A percentile compares a stretch with the other conserved stretches of the same genome.
Conservation (phyloP, 2,113 vertebrate species). For the Carollia perspicillata region DNA sequence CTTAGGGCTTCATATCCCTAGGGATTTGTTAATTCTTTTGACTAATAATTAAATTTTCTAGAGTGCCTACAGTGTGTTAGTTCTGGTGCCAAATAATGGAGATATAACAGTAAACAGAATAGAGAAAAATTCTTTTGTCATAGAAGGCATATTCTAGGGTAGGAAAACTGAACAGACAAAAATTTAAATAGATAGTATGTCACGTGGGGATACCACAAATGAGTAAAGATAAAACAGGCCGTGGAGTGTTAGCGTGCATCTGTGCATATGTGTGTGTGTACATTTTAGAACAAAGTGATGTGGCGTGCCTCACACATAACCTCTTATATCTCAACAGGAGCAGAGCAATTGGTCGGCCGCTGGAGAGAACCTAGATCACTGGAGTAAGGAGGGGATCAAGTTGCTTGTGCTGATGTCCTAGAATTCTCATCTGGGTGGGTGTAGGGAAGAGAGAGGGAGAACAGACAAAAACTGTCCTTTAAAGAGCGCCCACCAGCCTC, state of each 20-base stretch:
- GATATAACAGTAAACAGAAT: not conserved
- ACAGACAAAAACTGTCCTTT: not conserved
- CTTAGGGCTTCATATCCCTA: not conserved
- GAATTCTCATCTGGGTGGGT: not conserved
- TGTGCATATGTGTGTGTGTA: not conserved
- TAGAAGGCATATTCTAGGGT: not conserved
- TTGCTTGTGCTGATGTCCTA: too few relatives aligned
- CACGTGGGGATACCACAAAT: not conserved
- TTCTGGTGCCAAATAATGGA: not conserved
- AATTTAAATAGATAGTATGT: not conserved
- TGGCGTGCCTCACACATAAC: not conserved
- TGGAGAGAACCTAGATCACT: not conserved
- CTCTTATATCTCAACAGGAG: not conserved
- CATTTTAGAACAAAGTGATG: not conserved
- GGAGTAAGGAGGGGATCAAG: not conserved
- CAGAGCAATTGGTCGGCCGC: not conserved
- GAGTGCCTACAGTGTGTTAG: not conserved
- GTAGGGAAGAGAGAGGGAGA: not conserved
- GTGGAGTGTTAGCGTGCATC: not conserved
- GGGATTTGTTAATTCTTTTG: not conserved
- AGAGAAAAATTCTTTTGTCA: not conserved
- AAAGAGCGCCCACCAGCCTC: not conserved
- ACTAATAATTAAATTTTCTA: not conserved
- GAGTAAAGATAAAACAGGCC: not conserved
- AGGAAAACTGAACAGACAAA: not conserved